Evolutionary conservation across 2,888 invertebrate species (phyloP).

Genomic region (Erebia palarica): DNA sequence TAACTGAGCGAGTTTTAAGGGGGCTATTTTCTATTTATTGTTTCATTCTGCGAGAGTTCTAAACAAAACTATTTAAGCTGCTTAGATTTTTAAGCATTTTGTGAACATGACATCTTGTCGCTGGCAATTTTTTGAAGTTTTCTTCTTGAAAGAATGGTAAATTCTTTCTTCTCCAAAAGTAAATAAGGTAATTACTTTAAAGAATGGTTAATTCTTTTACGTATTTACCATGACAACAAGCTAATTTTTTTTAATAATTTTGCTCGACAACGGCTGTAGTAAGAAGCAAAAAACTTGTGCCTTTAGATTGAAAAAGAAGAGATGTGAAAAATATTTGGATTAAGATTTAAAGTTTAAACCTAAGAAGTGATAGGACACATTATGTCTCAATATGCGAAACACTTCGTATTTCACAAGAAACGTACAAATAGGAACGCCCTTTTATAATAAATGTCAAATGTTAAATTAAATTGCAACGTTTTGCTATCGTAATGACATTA

Average conservation of each 20-base stretch:
- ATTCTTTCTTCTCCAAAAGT: no score
- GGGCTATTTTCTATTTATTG: slow-evolving; percentile 24
- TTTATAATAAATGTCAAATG: slow-evolving; percentile 36
- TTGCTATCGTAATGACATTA: slow-evolving; percentile 32
- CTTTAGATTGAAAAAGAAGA: no score
- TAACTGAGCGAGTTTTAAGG: slow-evolving; percentile 16
- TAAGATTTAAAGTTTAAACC: not conserved
- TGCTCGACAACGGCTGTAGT: no score
- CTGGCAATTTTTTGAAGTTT: not conserved
- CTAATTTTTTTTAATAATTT: not conserved
- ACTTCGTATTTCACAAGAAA: slow-evolving; percentile 19
- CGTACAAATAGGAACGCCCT: slow-evolving; percentile 23
- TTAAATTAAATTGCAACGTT: slow-evolving; percentile 33
- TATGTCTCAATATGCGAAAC: slow-evolving; percentile 2
- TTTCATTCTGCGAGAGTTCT: slow-evolving; percentile 13
- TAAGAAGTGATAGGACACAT: not conserved
- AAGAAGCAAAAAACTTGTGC: no score
- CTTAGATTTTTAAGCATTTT: slow-evolving; percentile 9
- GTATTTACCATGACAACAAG: not conserved
- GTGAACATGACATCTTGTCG: not conserved
- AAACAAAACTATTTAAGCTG: slow-evolving; percentile 12
- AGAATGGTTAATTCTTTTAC: not conserved
- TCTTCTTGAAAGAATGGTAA: not conserved
- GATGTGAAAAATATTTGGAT: no score
- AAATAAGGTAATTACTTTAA: no score